Evolutionary conservation across 2,113 vertebrate genomes (phyloP).

Genomic region (Hippoglossus stenolepis): DNA sequence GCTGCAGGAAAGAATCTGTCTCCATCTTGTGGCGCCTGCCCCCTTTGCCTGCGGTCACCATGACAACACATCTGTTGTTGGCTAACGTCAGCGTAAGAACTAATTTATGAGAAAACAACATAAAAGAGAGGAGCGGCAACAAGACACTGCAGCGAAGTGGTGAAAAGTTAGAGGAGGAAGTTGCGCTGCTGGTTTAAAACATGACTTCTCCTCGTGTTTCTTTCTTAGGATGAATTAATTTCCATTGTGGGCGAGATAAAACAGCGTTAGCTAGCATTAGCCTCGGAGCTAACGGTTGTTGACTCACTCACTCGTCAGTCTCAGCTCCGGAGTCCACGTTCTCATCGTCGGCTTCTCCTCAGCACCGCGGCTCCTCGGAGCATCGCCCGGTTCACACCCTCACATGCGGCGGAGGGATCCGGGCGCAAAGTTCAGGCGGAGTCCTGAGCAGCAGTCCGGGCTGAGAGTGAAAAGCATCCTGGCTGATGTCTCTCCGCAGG

Average conservation of each 20-base stretch:
- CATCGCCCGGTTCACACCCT: conserved; percentile 47
- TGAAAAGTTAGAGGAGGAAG: not conserved
- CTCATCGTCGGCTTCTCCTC: conserved; percentile 58
- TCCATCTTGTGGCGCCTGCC: conserved; percentile 69
- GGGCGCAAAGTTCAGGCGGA: not conserved
- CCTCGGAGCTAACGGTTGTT: conserved; percentile 53
- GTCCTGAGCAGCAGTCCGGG: not conserved
- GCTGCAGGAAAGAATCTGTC: conserved; percentile 49
- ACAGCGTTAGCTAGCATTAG: conserved; percentile 52
- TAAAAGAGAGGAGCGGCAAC: accelerated
- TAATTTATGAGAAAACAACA: conserved; percentile 25
- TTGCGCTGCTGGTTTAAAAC: too few relatives aligned
- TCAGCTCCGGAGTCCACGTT: conserved; percentile 78
- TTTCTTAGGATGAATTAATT: not conserved
- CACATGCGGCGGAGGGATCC: not conserved
- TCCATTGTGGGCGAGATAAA: conserved; percentile 8
- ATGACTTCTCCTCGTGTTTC: not conserved
- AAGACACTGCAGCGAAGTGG: not conserved
- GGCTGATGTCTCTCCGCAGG: conserved; percentile 29
- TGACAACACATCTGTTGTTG: conserved; percentile 72
- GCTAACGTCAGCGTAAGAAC: conserved; percentile 38
- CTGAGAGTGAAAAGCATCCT: conserved; percentile 42
- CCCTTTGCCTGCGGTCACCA: conserved; percentile 61
- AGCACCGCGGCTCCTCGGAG: conserved; percentile 46
- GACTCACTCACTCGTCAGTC: conserved; percentile 75